phyloP scores from a whole-genome alignment of 2,113 vertebrate genomes.

The Carollia perspicillata region DNA sequence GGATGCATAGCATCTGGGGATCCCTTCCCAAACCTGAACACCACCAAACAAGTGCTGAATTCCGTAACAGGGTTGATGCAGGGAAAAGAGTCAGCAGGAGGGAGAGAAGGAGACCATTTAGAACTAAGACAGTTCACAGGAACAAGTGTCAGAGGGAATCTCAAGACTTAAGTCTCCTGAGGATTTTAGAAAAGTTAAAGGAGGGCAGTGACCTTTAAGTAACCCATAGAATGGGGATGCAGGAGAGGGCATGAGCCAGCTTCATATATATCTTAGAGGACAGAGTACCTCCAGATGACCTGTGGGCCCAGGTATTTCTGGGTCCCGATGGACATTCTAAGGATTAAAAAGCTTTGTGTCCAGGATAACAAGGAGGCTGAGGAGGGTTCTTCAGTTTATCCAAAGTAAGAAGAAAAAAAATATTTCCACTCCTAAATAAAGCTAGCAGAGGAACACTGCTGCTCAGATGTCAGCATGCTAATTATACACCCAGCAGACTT shows the following conservation, averaged over 20 bases:
- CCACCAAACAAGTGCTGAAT: background rate
- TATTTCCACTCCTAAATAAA: constrained; percentile 65
- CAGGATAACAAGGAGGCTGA: constrained; percentile 15
- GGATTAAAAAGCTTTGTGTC: constrained; percentile 28
- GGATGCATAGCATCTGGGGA: background rate
- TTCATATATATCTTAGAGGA: background rate
- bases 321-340: background rate
- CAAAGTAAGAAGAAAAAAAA: constrained; percentile 71
- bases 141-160: background rate
- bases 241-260: background rate
- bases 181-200: background rate
- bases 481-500: constrained; percentile 69
- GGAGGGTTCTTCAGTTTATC: constrained; percentile 32
- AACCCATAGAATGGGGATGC: background rate
- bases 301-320: background rate
- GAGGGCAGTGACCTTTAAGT: background rate
- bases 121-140: background rate
- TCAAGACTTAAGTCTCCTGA: background rate
- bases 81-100: background rate
- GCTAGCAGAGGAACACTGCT: constrained; percentile 40
- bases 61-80: background rate
- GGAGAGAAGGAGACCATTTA: background rate
- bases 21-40: background rate
- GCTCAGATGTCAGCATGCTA: constrained; percentile 72
- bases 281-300: background rate